Percentiles rank a stretch among this genome's conserved stretches.
Evolutionary conservation across 2,797 vertebrate species (phyloP).

Genomic region (Odontamblyopus rebecca): DNA sequence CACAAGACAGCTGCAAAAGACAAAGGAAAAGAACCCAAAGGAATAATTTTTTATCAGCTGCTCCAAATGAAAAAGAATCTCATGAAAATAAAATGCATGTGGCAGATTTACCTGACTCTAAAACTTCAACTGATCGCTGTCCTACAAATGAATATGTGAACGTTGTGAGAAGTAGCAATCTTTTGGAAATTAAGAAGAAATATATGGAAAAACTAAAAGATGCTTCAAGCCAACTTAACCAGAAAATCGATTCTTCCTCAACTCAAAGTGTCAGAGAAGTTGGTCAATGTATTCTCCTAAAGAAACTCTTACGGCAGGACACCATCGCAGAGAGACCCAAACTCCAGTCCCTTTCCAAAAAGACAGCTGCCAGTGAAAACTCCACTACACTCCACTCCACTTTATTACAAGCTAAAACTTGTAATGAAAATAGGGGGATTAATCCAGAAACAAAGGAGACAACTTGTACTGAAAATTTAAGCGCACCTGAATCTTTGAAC

Average conservation of each 20-base stretch:
- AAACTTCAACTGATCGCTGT: constrained; percentile 3
- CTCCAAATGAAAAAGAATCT: constrained; percentile 14
- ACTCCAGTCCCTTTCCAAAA: constrained; percentile 17
- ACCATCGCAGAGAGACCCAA: constrained; percentile 5
- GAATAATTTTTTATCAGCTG: constrained; percentile 5
- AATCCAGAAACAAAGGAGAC: constrained; percentile 14
- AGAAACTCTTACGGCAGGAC: constrained; percentile 20
- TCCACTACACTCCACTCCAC: neutral
- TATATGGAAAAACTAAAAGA: constrained; percentile 16
- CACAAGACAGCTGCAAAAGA: constrained; percentile 10
- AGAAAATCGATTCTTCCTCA: constrained; percentile 13
- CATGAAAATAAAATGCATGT: constrained; percentile 21
- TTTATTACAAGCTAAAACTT: neutral
- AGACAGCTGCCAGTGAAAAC: constrained; percentile 12
- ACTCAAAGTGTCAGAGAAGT: neutral
- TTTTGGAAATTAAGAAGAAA: constrained; percentile 29
- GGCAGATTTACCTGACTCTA: constrained; percentile 12
- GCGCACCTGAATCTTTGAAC: constrained; percentile 10
- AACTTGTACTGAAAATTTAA: constrained; percentile 10
- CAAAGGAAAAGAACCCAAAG: constrained; percentile 14
- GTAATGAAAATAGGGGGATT: neutral
- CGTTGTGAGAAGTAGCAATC: constrained; percentile 12
- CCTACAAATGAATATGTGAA: constrained; percentile 8
- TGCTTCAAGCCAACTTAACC: constrained; percentile 12
- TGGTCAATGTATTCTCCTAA: constrained; percentile 7